Percentiles rank a stretch among this genome's conserved stretches.
These are phyloP conservation scores for Agrilus mali DNA, from an alignment of 2,888 invertebrate genomes.

Conservation along the genomic window DNA sequence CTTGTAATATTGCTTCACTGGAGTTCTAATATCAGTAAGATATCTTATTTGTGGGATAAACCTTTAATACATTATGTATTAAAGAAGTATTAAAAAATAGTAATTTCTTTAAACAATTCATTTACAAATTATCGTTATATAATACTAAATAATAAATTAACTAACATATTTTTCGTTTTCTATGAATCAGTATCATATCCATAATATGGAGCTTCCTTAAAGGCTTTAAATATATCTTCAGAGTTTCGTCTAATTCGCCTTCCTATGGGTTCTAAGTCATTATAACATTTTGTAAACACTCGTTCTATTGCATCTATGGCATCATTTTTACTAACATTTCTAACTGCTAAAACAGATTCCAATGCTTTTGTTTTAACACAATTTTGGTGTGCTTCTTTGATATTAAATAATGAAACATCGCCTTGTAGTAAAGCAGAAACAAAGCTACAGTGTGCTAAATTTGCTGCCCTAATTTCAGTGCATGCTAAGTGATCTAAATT, in stretches of 20 bases:
- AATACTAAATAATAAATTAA: no score
- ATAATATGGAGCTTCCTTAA: slow-evolving; percentile 61
- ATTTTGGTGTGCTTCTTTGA: slow-evolving; percentile 67
- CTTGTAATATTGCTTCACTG: no score
- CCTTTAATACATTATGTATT: no score
- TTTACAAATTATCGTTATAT: no score
- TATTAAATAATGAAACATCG: slow-evolving; percentile 56
- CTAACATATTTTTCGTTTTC: no score
- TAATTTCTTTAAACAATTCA: no score
- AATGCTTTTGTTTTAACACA: slow-evolving; percentile 86
- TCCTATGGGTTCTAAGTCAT: slow-evolving; percentile 86
- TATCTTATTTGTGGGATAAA: no score
- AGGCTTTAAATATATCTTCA: slow-evolving; percentile 61
- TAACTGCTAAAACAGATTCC: slow-evolving; percentile 69
- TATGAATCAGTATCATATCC: slow-evolving; percentile 48
- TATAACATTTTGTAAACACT: slow-evolving; percentile 84
- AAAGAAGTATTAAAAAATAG: no score
- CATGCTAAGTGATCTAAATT: slow-evolving; percentile 89
- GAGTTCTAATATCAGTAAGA: no score
- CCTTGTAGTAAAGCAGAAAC: slow-evolving; percentile 67
- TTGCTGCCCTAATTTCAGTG: slow-evolving; percentile 90
- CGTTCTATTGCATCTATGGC: slow-evolving; percentile 68
- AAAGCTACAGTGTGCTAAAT: slow-evolving; percentile 85
- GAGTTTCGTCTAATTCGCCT: slow-evolving; percentile 63
- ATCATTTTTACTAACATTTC: slow-evolving; percentile 57